phyloP scores from a whole-genome alignment of 2,113 vertebrate genomes.

The Syrmaticus mikado region DNA sequence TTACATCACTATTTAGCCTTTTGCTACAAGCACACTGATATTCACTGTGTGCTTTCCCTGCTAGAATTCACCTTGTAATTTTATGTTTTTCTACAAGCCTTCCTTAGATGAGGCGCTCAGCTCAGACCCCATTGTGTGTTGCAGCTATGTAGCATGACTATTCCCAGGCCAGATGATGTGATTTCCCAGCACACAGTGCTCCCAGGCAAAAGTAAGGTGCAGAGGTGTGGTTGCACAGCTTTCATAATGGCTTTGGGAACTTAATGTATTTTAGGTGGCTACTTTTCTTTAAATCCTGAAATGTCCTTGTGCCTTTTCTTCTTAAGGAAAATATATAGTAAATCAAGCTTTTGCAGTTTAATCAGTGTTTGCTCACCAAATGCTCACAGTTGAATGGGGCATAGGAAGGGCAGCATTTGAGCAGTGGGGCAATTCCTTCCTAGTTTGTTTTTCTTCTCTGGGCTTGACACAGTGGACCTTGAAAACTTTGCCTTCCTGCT shows the following conservation, averaged over 20 bases:
- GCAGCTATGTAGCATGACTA: rapidly evolving
- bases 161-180: neutral
- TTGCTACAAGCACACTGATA: neutral
- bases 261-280: neutral
- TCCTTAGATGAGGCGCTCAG: neutral
- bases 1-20: too few species aligned
- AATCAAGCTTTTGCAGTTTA: neutral
- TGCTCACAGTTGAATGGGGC: neutral
- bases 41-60: neutral
- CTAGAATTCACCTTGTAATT: neutral
- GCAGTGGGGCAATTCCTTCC: neutral
- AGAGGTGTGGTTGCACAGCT: neutral
- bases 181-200: neutral
- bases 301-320: neutral
- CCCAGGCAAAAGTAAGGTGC: neutral
- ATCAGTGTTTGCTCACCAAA: neutral
- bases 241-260: neutral
- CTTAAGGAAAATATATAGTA: neutral
- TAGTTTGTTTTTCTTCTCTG: neutral
- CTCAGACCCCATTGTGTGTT: neutral
- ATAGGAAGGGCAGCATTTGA: neutral
- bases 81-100: neutral
- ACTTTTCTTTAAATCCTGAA: neutral
- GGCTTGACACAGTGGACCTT: neutral
- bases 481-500: neutral